Conservation (phyloP, 2,797 vertebrate genomes). For the Chrosomus eos region DNA sequence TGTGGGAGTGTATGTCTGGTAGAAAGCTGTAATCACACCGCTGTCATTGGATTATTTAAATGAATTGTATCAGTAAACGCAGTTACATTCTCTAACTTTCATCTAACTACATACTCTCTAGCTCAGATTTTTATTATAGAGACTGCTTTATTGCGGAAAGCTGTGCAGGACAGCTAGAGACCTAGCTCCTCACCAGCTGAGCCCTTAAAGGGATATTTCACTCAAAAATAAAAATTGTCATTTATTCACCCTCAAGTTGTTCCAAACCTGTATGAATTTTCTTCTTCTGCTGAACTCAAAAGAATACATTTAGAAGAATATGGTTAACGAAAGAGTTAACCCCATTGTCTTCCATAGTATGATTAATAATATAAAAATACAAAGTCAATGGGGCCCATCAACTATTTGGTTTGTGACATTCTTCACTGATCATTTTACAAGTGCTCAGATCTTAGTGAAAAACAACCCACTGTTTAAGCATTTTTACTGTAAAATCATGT, state of each 20-base stretch:
- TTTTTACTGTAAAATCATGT: background rate
- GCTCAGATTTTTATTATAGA: constrained; percentile 15
- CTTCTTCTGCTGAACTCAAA: background rate
- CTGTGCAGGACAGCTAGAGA: background rate
- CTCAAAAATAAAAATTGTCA: background rate
- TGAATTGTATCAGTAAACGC: too few relatives aligned
- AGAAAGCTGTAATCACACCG: background rate
- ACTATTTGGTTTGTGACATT: background rate
- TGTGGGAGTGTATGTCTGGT: constrained; percentile 55
- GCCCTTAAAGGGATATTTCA: background rate
- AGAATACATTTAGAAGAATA: background rate
- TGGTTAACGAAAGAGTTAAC: background rate
- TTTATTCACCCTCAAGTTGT: background rate
- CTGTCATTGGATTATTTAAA: too few relatives aligned
- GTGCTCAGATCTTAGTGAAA: background rate
- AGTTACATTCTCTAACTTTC: constrained; percentile 54
- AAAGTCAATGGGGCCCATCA: background rate
- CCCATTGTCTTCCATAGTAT: background rate
- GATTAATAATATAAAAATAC: too few relatives aligned
- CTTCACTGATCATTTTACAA: background rate
- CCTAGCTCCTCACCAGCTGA: background rate
- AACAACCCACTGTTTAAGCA: background rate
- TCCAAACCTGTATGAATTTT: background rate
- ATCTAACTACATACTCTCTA: background rate
- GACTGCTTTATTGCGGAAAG: background rate